Evolutionary conservation across 2,113 vertebrate genomes (phyloP), one percentile per base, ranked within the genome.

Genomic region (Crotalus viridis): DNA sequence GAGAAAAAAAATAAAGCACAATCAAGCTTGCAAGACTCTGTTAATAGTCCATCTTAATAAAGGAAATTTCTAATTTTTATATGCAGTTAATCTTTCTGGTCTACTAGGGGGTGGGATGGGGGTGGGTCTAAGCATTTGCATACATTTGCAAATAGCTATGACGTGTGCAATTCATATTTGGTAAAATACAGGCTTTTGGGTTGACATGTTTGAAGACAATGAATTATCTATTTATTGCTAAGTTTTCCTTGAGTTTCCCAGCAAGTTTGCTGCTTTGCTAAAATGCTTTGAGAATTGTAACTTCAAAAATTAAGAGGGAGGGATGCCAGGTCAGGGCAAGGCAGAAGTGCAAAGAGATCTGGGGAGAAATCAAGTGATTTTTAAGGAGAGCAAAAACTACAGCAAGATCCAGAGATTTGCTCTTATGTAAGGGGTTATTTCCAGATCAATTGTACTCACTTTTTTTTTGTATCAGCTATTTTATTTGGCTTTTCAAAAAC

Each of bases 231-330:
- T 93, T 1, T 13, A 88, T 24, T 12, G 22, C 88, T 54, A 86
- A 26, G 43, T 0, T 91, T 95, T 10, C 69, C 52, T 57, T 91
- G 81, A 3, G 0, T 24, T 22, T 52, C 43, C 5, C 54, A 1
- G 90, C 69, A 89, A 81, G n/a, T 12, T 64, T 0, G 0, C 85
- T 92, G 6, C 48, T 33, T 85, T 94, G 86, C 51, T 56, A 57
- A 92, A 92, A n/a, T 46, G 87, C 64, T 94, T 91, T 92, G 85
- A 55, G 81, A 81, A 43, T 74, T 69, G 15, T 7, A 90, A 1
- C 57, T 8, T 81, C 86, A 92, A 89, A 89, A 94, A 26, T 52
- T 92, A 64, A 89, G 46, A 57, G 91, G 1, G 2, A 85, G 61
- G 22, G 81, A 85, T 91, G 26, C 24, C 54, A 91, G 52, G n/a